phyloP scores from a whole-genome alignment of 2,797 vertebrate species.

The Brachyrhaphis roseni region DNA sequence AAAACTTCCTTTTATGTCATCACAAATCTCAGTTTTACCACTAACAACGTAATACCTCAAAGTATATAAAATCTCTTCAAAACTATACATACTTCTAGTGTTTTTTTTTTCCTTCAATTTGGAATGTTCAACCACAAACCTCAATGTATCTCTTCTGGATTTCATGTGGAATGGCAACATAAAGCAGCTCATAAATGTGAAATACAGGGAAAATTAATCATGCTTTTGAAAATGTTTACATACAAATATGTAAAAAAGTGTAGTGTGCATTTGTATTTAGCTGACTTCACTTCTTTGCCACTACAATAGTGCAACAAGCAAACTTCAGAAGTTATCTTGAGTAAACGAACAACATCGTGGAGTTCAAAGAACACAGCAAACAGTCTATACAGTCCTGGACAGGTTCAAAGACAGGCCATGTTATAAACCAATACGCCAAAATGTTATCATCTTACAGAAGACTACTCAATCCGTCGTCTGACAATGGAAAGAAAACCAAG shows the following conservation, averaged over 20 bases:
- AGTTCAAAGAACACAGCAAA: too few species aligned
- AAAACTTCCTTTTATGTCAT: conserved; percentile 21
- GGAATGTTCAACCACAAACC: background rate
- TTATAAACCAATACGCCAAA: background rate
- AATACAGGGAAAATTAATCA: background rate
- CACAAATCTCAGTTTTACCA: conserved; percentile 12
- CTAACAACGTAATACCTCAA: conserved; percentile 8
- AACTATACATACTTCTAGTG: background rate
- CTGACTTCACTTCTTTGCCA: background rate
- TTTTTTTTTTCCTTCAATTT: background rate
- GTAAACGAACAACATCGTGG: too few species aligned
- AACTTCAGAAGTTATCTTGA: background rate
- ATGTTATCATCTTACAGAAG: background rate
- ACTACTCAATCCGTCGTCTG: background rate
- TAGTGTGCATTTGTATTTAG: background rate
- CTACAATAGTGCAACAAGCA: background rate
- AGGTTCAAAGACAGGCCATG: background rate
- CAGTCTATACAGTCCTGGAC: background rate
- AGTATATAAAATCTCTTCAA: background rate
- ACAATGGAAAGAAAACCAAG: background rate
- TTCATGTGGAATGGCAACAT: too few species aligned
- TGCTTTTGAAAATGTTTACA: background rate
- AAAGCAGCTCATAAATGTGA: background rate
- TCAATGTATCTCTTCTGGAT: background rate
- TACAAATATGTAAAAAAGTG: background rate